A percentile compares a stretch with the other conserved stretches of the same genome.
Conservation (phyloP, 2,113 vertebrate genomes). For the Nesogale talazaci region DNA sequence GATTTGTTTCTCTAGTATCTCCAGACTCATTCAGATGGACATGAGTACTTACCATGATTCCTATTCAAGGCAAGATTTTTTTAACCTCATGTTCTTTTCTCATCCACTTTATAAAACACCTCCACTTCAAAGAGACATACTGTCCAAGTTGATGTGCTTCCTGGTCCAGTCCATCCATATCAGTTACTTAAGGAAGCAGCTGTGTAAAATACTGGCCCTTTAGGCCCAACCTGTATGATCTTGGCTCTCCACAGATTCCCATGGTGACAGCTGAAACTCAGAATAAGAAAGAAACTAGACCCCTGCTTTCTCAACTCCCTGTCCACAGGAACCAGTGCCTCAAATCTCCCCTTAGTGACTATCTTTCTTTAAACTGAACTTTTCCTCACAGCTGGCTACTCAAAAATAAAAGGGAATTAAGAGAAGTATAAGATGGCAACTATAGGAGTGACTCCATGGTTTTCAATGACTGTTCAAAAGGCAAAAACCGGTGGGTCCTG, state of each 20-base stretch:
- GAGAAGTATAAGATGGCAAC: neutral
- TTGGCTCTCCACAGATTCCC: neutral
- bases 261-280: neutral
- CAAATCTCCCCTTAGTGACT: neutral
- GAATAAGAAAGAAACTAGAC: neutral
- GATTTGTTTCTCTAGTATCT: too few relatives aligned
- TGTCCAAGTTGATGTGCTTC: constrained; percentile 17
- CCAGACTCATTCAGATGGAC: neutral
- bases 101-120: constrained; percentile 8
- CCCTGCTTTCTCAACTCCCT: neutral
- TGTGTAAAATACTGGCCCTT: neutral
- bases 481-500: neutral
- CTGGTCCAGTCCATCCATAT: neutral
- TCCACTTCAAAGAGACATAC: neutral
- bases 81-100: neutral
- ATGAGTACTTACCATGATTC: neutral
- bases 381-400: neutral
- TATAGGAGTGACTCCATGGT: neutral
- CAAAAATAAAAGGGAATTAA: constrained; percentile 11
- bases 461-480: constrained; percentile 9
- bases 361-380: neutral
- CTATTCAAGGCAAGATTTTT: constrained; percentile 32
- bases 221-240: neutral
- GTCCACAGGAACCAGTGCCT: neutral
- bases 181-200: neutral